These are phyloP conservation scores for Pluvialis apricaria DNA, from an alignment of 2,113 vertebrate genomes.

Conservation along the genomic window DNA sequence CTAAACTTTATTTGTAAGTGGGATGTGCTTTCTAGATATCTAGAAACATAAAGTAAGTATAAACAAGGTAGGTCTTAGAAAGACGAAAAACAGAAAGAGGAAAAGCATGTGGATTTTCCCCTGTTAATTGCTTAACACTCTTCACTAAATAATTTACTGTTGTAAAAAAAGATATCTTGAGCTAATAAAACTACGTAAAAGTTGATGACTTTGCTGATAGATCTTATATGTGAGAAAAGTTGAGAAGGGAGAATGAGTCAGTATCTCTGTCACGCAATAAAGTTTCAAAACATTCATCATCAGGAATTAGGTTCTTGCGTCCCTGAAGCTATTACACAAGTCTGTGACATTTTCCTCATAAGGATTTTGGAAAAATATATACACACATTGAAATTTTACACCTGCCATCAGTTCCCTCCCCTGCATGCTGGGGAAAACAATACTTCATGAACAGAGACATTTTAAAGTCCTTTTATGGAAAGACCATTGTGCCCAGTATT, in stretches of 20 bases:
- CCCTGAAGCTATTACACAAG: conserved; percentile 49
- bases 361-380: background rate
- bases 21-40: background rate
- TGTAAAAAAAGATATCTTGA: background rate
- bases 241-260: conserved; percentile 50
- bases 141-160: background rate
- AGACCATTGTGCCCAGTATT: background rate
- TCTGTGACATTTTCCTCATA: background rate
- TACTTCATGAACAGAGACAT: background rate
- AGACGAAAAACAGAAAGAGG: background rate
- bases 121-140: background rate
- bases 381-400: background rate
- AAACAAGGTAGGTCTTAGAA: background rate
- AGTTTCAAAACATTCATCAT: conserved; percentile 55
- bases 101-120: background rate
- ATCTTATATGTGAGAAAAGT: conserved; percentile 23
- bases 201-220: conserved; percentile 30
- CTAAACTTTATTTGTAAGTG: background rate
- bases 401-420: background rate
- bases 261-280: conserved; percentile 49
- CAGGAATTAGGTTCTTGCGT: conserved; percentile 56
- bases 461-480: conserved; percentile 18
- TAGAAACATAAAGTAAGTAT: background rate
- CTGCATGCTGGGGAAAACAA: background rate
- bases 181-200: background rate